Conservation (phyloP, 2,113 vertebrate genomes). For the Rallus limicola region DNA sequence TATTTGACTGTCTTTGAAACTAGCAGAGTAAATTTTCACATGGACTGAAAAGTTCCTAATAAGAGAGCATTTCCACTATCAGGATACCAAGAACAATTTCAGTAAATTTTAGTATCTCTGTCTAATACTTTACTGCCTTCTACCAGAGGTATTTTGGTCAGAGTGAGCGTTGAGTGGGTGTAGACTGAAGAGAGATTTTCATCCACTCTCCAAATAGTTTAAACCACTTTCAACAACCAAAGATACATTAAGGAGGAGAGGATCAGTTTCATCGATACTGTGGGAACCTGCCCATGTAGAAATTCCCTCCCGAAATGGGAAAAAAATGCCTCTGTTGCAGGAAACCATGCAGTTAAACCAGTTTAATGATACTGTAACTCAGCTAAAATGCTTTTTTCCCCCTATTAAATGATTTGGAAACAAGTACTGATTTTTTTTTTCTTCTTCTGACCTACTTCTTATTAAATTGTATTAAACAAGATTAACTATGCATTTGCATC, state of each 20-base stretch:
- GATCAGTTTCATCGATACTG: not conserved
- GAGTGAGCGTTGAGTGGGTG: not conserved
- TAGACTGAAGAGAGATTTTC: not conserved
- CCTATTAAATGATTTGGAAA: not conserved
- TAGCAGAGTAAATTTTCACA: not conserved
- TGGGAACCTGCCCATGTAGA: not conserved
- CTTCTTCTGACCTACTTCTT: slow-evolving; percentile 50
- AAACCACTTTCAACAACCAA: not conserved
- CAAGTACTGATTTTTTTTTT: not conserved
- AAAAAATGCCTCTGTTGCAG: not conserved
- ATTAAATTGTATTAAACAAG: slow-evolving; percentile 56
- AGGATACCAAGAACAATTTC: not conserved
- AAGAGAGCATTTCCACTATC: not conserved
- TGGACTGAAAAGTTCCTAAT: not conserved
- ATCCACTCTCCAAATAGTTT: not conserved
- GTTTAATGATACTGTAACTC: not conserved
- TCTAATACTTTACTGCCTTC: not conserved
- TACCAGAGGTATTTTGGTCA: not conserved
- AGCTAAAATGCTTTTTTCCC: not conserved
- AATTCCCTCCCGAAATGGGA: not conserved
- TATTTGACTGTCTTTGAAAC: not conserved
- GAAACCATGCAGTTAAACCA: not conserved
- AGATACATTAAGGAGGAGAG: not conserved
- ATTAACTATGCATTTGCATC: slow-evolving; percentile 43
- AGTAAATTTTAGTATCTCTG: not conserved